phyloP scores from a whole-genome alignment of 2,888 invertebrate genomes.

The Nymphalis urticae region DNA sequence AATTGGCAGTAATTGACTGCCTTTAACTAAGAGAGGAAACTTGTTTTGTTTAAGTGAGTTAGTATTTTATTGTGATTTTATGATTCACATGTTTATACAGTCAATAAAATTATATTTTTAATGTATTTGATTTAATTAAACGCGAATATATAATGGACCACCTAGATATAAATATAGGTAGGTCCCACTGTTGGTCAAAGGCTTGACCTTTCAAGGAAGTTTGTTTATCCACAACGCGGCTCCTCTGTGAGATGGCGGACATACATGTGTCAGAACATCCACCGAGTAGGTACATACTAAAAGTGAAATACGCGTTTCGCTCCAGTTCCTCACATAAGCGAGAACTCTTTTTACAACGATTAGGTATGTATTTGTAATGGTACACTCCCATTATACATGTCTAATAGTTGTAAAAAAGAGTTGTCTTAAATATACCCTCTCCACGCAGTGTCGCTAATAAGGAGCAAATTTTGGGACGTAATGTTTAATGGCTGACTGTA shows the following conservation, averaged over 20 bases:
- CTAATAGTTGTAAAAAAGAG: no score
- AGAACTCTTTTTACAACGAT: constrained; percentile 3
- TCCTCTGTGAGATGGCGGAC: no score
- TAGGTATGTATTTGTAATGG: neutral
- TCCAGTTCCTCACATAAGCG: constrained; percentile 3
- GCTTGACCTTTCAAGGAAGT: no score
- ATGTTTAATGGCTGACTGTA: no score
- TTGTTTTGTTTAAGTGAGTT: constrained; percentile 14
- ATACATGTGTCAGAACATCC: no score
- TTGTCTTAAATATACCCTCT: no score
- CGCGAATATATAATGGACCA: neutral
- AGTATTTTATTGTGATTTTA: neutral
- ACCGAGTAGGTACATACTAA: neutral
- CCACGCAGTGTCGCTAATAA: no score
- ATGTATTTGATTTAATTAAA: neutral
- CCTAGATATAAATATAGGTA: neutral
- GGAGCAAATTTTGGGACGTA: no score
- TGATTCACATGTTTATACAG: neutral
- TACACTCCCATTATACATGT: no score
- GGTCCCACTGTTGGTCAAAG: no score
- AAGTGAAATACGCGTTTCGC: constrained; percentile 6
- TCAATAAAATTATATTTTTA: neutral
- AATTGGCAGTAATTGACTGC: constrained; percentile 43
- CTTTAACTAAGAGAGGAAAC: constrained; percentile 24
- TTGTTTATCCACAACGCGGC: no score